These are phyloP conservation scores for Melanargia galathea DNA, from an alignment of 2,888 invertebrate genomes.

Conservation along the genomic window DNA sequence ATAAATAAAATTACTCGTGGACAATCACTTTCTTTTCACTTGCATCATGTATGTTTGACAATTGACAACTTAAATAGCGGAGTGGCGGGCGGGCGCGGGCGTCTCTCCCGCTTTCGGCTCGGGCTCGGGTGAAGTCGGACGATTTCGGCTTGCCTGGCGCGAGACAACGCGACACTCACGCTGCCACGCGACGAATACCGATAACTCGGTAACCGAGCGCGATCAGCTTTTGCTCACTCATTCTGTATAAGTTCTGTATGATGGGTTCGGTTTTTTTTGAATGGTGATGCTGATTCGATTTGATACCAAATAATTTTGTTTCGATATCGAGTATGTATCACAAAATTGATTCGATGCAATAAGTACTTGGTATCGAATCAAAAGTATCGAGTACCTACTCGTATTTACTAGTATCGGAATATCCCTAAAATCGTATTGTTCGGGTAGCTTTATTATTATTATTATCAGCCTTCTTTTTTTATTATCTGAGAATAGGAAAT, in stretches of 20 bases:
- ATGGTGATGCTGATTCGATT: conserved; percentile 28
- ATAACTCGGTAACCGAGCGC: too few relatives aligned
- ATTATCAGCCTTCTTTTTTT: too few relatives aligned
- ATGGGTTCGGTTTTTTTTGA: too few relatives aligned
- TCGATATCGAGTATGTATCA: conserved; percentile 41
- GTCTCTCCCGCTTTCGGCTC: background rate
- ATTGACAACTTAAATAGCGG: too few relatives aligned
- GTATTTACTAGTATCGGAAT: conserved; percentile 36
- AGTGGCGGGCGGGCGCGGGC: background rate
- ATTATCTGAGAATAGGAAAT: too few relatives aligned
- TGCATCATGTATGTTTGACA: background rate
- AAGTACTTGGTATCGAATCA: conserved; percentile 40
- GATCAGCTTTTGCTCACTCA: too few relatives aligned
- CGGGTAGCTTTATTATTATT: too few relatives aligned
- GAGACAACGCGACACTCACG: background rate
- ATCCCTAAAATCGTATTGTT: conserved; percentile 12
- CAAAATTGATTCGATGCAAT: conserved; percentile 38
- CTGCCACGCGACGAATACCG: too few relatives aligned
- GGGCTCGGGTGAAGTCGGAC: background rate
- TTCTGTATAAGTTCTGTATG: too few relatives aligned
- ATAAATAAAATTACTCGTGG: background rate
- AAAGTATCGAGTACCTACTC: conserved; percentile 40
- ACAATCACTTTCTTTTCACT: background rate
- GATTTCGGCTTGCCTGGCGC: background rate
- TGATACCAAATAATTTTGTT: conserved; percentile 40